A percentile compares a stretch with the other conserved stretches of the same genome.
Conservation (phyloP, 2,113 vertebrate genomes). For the Erythrocercus mccallii region DNA sequence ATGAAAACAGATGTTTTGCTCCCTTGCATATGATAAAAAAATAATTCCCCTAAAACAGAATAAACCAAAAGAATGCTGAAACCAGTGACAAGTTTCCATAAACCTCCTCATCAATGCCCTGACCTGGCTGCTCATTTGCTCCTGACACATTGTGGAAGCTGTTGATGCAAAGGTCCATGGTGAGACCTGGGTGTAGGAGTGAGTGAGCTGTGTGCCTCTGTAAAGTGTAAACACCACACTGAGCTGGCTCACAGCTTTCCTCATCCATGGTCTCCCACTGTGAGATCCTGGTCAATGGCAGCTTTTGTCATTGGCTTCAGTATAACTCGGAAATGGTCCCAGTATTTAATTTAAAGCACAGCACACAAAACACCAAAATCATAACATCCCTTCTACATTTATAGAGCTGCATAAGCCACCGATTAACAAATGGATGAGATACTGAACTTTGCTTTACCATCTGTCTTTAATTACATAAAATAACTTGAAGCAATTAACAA, state of each 20-base stretch:
- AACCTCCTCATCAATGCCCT: background rate
- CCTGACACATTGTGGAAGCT: fast-evolving
- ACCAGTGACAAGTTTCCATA: background rate
- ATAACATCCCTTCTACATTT: conserved; percentile 61
- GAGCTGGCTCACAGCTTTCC: conserved; percentile 36
- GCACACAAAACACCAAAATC: conserved; percentile 31
- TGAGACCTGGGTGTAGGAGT: background rate
- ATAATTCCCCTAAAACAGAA: background rate
- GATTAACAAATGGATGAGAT: conserved; percentile 63
- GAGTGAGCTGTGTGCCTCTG: background rate
- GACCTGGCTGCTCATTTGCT: background rate
- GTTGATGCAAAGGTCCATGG: background rate
- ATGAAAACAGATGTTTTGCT: conserved; percentile 58
- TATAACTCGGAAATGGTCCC: conserved; percentile 31
- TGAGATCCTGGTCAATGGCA: conserved; percentile 58
- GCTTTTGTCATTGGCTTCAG: conserved; percentile 58
- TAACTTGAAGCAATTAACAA: conserved; percentile 67
- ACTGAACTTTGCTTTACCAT: conserved; percentile 66
- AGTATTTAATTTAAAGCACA: conserved; percentile 66
- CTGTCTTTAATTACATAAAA: conserved; percentile 68
- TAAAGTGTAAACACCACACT: conserved; percentile 15
- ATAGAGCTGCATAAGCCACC: conserved; percentile 55
- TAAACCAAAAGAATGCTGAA: background rate
- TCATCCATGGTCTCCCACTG: conserved; percentile 44
- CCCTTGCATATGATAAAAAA: background rate